Evolutionary conservation across 2,888 invertebrate species (phyloP).

Genomic region (Chaetoderma sp.): DNA sequence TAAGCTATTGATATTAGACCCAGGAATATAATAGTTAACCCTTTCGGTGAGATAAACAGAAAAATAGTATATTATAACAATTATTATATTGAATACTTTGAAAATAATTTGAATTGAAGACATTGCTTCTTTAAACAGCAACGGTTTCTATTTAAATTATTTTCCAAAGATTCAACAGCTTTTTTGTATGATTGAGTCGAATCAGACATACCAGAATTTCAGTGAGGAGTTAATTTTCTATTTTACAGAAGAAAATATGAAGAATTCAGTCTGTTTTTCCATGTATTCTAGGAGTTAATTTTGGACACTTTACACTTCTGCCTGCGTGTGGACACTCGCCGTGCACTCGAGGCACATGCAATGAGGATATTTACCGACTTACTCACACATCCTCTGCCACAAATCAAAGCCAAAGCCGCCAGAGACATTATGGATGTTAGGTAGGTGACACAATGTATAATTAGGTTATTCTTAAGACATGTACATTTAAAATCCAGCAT

Average conservation of each 20-base stretch:
- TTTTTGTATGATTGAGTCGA: no score
- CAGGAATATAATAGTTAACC: no score
- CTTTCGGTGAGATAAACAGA: no score
- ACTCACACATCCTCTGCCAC: conserved; percentile 51
- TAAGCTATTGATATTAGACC: no score
- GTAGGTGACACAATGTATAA: conserved; percentile 39
- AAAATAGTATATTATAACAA: no score
- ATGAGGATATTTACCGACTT: conserved; percentile 64
- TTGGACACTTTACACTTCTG: conserved; percentile 69
- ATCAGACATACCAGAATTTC: not conserved
- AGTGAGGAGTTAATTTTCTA: not conserved
- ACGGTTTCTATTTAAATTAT: no score
- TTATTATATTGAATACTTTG: no score
- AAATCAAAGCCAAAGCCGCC: conserved; percentile 65
- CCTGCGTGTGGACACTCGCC: conserved; percentile 62
- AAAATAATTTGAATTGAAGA: no score
- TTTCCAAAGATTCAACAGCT: no score
- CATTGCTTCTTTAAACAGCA: no score
- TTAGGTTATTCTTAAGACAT: not conserved
- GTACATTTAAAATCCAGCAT: not conserved
- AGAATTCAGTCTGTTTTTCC: not conserved
- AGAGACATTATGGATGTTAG: conserved; percentile 68
- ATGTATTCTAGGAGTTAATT: conserved; percentile 59
- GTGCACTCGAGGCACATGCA: conserved; percentile 59
- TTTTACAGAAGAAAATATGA: no score